A percentile compares a stretch with the other conserved stretches of the same genome.
Conservation (phyloP, 1,140 invertebrate genomes). For the Ephestia elutella region DNA sequence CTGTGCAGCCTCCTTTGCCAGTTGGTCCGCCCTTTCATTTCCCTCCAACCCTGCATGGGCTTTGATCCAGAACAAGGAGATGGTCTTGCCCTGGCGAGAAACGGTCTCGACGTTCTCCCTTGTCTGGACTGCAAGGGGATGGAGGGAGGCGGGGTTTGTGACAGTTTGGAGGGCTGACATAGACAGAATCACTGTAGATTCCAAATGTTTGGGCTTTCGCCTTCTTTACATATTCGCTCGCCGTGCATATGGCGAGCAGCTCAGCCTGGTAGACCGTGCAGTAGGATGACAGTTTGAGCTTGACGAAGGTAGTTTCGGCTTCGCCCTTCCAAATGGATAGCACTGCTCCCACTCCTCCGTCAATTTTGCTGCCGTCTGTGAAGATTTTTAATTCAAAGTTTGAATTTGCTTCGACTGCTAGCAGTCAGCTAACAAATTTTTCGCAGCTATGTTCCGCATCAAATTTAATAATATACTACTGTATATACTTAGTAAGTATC, state of each 20-base stretch:
- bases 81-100: slow-evolving; percentile 4
- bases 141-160: background rate
- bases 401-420: background rate
- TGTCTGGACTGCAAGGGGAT: slow-evolving; percentile 16
- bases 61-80: slow-evolving; percentile 25
- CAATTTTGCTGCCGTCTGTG: slow-evolving; percentile 25
- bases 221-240: background rate
- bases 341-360: too few species aligned
- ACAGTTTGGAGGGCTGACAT: too few species aligned
- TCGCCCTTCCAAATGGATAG: slow-evolving; percentile 14
- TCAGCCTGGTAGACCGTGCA: slow-evolving; percentile 26
- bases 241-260: slow-evolving; percentile 15
- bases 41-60: slow-evolving; percentile 22
- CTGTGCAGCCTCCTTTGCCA: slow-evolving; percentile 23
- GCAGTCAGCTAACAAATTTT: background rate
- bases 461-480: too few species aligned
- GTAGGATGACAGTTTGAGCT: slow-evolving; percentile 13
- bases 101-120: background rate
- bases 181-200: too few species aligned
- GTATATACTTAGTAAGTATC: too few species aligned
- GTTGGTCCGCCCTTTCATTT: slow-evolving; percentile 20
- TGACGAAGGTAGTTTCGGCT: slow-evolving; percentile 7
- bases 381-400: slow-evolving; percentile 7
- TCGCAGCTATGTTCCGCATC: background rate
- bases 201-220: too few species aligned